Evolutionary conservation across 1,140 invertebrate species (phyloP).

Genomic region (Achroia grisella): DNA sequence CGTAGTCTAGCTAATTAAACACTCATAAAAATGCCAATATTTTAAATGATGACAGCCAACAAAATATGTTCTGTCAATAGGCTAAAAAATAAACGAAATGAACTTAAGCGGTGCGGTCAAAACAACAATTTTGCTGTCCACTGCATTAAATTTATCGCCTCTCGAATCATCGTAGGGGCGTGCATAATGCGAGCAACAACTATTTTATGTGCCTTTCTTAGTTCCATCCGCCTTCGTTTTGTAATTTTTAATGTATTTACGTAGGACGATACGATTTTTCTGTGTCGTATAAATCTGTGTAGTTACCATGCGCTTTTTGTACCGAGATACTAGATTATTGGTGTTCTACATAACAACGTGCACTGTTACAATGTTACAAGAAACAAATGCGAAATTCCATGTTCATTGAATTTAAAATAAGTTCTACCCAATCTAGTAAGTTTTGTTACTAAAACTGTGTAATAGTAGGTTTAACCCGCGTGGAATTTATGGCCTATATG

Average conservation of each 20-base stretch:
- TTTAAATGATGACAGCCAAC: slow-evolving; percentile 19
- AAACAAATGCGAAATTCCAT: too few species aligned
- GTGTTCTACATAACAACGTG: too few species aligned
- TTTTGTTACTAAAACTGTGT: too few species aligned
- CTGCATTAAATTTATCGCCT: slow-evolving; percentile 64
- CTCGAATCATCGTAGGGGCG: slow-evolving; percentile 63
- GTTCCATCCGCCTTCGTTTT: slow-evolving; percentile 16
- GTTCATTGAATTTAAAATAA: too few species aligned
- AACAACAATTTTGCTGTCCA: slow-evolving; percentile 70
- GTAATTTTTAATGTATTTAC: slow-evolving; percentile 18
- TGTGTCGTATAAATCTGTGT: not conserved
- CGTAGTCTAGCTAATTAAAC: slow-evolving; percentile 8
- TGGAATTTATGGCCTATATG: too few species aligned
- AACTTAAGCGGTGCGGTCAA: slow-evolving; percentile 50
- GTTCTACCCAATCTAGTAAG: too few species aligned
- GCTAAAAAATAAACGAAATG: slow-evolving; percentile 50
- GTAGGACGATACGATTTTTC: slow-evolving; percentile 7
- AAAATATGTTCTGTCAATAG: slow-evolving; percentile 34
- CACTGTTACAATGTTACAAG: too few species aligned
- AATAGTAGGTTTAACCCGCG: too few species aligned
- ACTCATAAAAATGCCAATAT: slow-evolving; percentile 6
- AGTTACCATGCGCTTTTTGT: not conserved
- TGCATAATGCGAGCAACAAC: slow-evolving; percentile 54
- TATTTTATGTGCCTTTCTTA: slow-evolving; percentile 51
- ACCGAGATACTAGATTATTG: too few species aligned